phyloP scores from a whole-genome alignment of 2,113 vertebrate species.

The Tauraco erythrolophus region DNA sequence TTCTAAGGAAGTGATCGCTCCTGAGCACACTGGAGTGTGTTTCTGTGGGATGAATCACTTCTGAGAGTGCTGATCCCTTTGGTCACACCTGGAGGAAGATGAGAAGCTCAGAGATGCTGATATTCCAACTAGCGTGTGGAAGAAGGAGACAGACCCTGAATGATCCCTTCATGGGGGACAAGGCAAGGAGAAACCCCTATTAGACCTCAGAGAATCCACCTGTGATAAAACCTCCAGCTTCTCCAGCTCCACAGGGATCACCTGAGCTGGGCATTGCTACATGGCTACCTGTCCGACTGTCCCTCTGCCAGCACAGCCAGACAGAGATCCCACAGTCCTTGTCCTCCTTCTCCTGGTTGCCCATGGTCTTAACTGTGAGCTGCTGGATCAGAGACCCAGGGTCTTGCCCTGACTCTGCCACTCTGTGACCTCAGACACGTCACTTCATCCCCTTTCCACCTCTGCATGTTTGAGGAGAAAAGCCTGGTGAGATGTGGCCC shows the following conservation, averaged over 20 bases:
- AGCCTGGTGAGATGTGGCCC: background rate
- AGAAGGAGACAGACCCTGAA: background rate
- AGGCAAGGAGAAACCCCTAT: background rate
- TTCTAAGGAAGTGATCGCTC: rapidly evolving
- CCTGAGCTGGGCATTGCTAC: background rate
- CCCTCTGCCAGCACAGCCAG: background rate
- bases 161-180: background rate
- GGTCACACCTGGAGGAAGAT: background rate
- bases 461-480: background rate
- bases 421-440: background rate
- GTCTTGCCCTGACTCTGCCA: background rate
- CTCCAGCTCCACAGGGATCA: background rate
- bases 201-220: background rate
- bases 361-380: background rate
- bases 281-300: rapidly evolving
- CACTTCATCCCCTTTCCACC: background rate
- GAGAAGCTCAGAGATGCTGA: background rate
- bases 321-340: background rate
- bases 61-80: background rate
- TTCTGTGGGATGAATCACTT: background rate
- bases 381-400: background rate
- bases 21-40: background rate
- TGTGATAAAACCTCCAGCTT: background rate
- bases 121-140: background rate
- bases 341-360: background rate